These are phyloP conservation scores for Sciurus vulgaris DNA, from an alignment of 2,797 vertebrate species.

Conservation along the genomic window DNA sequence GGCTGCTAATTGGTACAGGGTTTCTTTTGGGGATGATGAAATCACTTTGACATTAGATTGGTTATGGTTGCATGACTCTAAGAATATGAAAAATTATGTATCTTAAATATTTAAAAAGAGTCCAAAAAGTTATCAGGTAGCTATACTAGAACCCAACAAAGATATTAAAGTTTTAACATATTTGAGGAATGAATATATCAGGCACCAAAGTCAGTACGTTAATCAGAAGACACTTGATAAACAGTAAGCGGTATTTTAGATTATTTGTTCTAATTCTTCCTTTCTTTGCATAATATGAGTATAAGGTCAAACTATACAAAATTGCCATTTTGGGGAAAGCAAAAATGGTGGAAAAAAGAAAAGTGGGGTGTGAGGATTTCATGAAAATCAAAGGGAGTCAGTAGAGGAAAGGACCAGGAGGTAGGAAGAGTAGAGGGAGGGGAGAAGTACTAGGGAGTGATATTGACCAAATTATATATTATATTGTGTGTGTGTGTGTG, in stretches of 20 bases:
- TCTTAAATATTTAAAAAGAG: background rate
- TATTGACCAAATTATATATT: too few species aligned
- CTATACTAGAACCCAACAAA: background rate
- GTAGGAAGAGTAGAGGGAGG: too few species aligned
- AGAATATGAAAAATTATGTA: background rate
- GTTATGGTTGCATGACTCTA: background rate
- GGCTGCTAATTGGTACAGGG: background rate
- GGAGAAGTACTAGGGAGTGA: too few species aligned
- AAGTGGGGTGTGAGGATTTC: too few species aligned
- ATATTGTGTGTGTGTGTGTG: too few species aligned
- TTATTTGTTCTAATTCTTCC: conserved; percentile 36
- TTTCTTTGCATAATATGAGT: background rate
- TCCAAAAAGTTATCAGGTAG: background rate
- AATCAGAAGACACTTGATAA: conserved; percentile 17
- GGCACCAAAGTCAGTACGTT: background rate
- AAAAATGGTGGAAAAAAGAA: background rate
- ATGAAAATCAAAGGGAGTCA: too few species aligned
- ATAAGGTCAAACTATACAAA: background rate
- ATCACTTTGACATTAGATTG: background rate
- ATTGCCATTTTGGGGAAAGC: background rate
- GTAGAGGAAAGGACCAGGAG: too few species aligned
- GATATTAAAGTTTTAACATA: background rate
- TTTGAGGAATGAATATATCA: background rate
- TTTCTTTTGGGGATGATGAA: background rate
- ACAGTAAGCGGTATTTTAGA: background rate